phyloP scores from a whole-genome alignment of 37 sponge, comb jelly and placozoan genomes.

The Bolinopsis microptera region DNA sequence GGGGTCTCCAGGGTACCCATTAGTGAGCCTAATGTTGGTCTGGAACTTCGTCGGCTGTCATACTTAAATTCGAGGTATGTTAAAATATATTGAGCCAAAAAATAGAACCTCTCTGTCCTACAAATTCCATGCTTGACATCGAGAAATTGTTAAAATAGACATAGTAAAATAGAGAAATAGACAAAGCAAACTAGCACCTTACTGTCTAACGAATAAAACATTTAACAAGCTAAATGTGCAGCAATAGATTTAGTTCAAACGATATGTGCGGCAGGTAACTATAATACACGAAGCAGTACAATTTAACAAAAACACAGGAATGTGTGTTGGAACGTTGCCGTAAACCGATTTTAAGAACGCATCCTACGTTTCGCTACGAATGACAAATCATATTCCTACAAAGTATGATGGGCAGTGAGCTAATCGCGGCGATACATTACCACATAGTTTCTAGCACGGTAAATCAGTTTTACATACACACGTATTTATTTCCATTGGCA shows the following conservation, averaged over 20 bases:
- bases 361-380: not conserved
- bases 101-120: too few relatives aligned
- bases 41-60: too few relatives aligned
- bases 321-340: not conserved
- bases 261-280: too few relatives aligned
- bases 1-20: not conserved
- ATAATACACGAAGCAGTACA: not conserved
- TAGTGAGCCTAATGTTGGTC: too few relatives aligned
- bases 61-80: too few relatives aligned
- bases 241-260: not conserved
- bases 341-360: not conserved
- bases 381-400: not conserved
- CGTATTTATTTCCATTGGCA: not conserved
- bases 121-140: too few relatives aligned
- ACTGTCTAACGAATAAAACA: not conserved
- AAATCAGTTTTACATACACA: not conserved
- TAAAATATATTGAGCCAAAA: too few relatives aligned
- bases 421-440: too few relatives aligned
- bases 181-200: too few relatives aligned
- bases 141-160: too few relatives aligned
- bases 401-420: not conserved
- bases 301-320: too few relatives aligned
- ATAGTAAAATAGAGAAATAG: too few relatives aligned
- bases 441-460: not conserved
- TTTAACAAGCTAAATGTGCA: not conserved